Conservation (phyloP, 2,113 vertebrate species). For the Marmota monax region DNA sequence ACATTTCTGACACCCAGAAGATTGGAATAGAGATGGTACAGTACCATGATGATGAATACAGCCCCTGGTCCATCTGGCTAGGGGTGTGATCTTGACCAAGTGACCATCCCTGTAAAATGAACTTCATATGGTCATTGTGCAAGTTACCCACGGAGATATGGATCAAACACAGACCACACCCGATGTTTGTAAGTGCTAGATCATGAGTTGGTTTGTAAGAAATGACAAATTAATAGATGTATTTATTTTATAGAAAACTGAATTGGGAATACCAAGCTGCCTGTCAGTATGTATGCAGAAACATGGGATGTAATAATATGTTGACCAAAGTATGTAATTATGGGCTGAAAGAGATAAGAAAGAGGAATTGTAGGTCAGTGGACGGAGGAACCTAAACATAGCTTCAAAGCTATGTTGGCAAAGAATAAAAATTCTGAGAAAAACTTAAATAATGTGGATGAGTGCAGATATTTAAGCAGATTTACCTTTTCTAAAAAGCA, state of each 20-base stretch:
- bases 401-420: background rate
- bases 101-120: background rate
- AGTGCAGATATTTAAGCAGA: background rate
- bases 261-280: background rate
- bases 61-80: background rate
- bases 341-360: background rate
- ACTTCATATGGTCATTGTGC: background rate
- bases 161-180: background rate
- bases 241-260: background rate
- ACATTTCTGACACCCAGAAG: background rate
- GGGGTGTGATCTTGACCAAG: too few relatives aligned
- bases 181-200: background rate
- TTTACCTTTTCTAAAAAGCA: background rate
- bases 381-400: background rate
- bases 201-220: background rate
- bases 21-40: background rate
- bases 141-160: too few relatives aligned
- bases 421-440: conserved; percentile 3
- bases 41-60: fast-evolving
- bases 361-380: background rate
- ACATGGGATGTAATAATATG: background rate
- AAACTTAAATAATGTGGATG: background rate
- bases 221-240: background rate
- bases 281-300: background rate
- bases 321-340: background rate